These are phyloP conservation scores for Drosophila kikkawai DNA, from an alignment of 1,140 invertebrate species.

Conservation along the genomic window DNA sequence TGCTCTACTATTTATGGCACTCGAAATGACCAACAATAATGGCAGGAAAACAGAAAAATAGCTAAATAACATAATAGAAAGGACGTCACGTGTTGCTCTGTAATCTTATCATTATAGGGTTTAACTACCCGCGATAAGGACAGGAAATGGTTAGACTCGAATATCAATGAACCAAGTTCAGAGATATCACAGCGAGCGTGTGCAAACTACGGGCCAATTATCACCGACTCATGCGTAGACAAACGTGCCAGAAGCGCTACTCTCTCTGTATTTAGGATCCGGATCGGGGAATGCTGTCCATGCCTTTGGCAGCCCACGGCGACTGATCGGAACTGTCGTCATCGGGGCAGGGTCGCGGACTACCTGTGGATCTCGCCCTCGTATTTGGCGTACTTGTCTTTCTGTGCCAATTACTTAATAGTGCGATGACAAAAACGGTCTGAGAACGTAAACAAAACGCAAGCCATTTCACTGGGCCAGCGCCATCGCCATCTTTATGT, in stretches of 20 bases:
- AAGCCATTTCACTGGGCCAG: constrained; percentile 25
- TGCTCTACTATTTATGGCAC: constrained; percentile 14
- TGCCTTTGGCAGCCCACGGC: constrained; percentile 37
- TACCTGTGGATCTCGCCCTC: constrained; percentile 54
- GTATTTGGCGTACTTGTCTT: constrained; percentile 34
- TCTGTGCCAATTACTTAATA: constrained; percentile 77
- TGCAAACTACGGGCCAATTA: constrained; percentile 33
- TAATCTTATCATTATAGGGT: constrained; percentile 32
- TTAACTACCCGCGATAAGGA: constrained; percentile 41
- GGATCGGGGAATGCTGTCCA: constrained; percentile 27
- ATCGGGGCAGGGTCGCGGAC: constrained; percentile 30
- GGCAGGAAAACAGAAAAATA: constrained; percentile 15
- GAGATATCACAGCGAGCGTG: constrained; percentile 1
- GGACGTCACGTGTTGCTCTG: constrained; percentile 17
- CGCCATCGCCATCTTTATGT: constrained; percentile 16
- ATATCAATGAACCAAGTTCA: constrained; percentile 28
- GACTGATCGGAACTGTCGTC: constrained; percentile 49
- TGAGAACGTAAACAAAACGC: constrained; percentile 51
- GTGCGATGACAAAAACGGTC: constrained; percentile 54
- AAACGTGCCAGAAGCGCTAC: constrained; percentile 15
- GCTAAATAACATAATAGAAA: constrained; percentile 24
- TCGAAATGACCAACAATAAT: constrained; percentile 13
- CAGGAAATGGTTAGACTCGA: constrained; percentile 36
- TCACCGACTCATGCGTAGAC: constrained; percentile 35
- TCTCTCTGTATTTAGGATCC: background rate